Evolutionary conservation across 1,140 invertebrate species (phyloP).

Genomic region (Nephotettix cincticeps): DNA sequence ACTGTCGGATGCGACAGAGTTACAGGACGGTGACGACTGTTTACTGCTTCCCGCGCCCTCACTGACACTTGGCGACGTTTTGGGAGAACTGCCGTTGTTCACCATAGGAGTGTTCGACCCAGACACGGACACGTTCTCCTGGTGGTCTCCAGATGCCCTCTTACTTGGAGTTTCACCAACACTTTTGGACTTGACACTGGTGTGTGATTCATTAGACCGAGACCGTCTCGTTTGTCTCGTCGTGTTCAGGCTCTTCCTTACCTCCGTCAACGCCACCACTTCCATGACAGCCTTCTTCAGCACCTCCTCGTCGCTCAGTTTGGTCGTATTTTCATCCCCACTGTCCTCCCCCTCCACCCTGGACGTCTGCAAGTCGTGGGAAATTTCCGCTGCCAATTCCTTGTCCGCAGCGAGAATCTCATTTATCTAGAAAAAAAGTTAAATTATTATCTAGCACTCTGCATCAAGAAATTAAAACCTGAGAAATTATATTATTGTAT

Average conservation of each 20-base stretch:
- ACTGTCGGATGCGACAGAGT: too few relatives aligned
- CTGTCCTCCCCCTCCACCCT: conserved; percentile 10
- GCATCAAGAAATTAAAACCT: neutral
- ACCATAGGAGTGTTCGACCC: too few relatives aligned
- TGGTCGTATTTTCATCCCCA: neutral
- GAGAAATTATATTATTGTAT: neutral
- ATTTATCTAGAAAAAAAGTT: conserved; percentile 29
- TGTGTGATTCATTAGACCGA: too few relatives aligned
- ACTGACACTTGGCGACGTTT: too few relatives aligned
- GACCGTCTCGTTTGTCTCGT: too few relatives aligned
- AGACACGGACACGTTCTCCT: too few relatives aligned
- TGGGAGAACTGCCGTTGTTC: too few relatives aligned
- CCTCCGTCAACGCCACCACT: neutral
- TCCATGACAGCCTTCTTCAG: neutral
- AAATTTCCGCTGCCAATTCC: conserved; percentile 26
- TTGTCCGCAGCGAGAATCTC: conserved; percentile 31
- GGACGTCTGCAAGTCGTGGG: conserved; percentile 19
- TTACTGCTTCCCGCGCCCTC: too few relatives aligned
- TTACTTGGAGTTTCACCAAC: too few relatives aligned
- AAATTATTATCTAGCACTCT: neutral
- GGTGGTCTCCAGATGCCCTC: too few relatives aligned
- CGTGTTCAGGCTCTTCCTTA: neutral
- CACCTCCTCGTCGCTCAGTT: neutral
- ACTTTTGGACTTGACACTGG: too few relatives aligned
- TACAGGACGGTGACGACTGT: too few relatives aligned